Percentiles rank a stretch among this genome's conserved stretches.
Evolutionary conservation across 2,113 vertebrate genomes (phyloP).

Genomic region (Thalassoma bifasciatum): DNA sequence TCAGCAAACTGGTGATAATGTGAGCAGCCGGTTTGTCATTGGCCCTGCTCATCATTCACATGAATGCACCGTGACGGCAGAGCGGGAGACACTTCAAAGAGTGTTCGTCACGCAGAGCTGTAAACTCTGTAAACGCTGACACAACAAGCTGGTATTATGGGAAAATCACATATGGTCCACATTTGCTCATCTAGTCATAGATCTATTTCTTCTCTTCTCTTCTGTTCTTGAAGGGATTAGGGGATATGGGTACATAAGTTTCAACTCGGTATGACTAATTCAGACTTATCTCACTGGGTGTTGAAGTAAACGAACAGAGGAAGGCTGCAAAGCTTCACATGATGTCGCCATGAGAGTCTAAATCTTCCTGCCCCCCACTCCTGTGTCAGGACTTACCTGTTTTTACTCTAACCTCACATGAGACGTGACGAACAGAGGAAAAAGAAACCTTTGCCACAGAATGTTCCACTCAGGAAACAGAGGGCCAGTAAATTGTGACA

Average conservation of each 20-base stretch:
- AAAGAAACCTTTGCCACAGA: slow-evolving; percentile 29
- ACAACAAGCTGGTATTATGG: slow-evolving; percentile 8
- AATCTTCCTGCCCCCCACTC: not conserved
- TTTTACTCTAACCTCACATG: slow-evolving; percentile 5
- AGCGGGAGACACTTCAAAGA: slow-evolving; percentile 23
- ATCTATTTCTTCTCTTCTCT: too few species aligned
- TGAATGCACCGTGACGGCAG: slow-evolving; percentile 35
- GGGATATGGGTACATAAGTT: too few species aligned
- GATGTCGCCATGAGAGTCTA: not conserved
- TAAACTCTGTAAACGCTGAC: slow-evolving; percentile 9
- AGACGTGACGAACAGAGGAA: slow-evolving; percentile 3
- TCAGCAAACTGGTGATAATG: slow-evolving; percentile 49
- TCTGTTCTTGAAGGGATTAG: not conserved
- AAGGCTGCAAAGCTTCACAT: slow-evolving; percentile 4
- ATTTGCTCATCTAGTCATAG: not conserved
- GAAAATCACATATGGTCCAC: not conserved
- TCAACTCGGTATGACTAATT: not conserved
- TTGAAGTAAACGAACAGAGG: slow-evolving; percentile 14
- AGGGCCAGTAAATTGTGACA: slow-evolving; percentile 14
- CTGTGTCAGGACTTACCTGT: not conserved
- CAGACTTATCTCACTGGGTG: not conserved
- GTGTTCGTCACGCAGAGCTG: slow-evolving; percentile 5
- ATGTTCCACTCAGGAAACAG: slow-evolving; percentile 50
- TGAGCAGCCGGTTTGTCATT: slow-evolving; percentile 29
- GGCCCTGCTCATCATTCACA: slow-evolving; percentile 8